phyloP scores from a whole-genome alignment of 2,888 invertebrate species.

The Apodemia mormo region DNA sequence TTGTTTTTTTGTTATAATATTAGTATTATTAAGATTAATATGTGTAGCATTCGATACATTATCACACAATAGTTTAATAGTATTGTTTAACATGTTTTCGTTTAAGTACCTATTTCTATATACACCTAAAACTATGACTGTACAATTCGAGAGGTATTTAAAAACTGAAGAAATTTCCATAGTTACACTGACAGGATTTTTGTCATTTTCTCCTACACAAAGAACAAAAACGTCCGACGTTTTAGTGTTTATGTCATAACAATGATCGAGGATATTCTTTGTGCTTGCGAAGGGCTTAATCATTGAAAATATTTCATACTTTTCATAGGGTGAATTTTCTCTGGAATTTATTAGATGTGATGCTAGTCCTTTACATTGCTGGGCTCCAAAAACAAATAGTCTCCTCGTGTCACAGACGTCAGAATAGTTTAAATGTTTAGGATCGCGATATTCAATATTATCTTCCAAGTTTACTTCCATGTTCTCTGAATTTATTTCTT shows the following conservation, averaged over 20 bases:
- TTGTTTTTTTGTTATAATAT: too few species aligned
- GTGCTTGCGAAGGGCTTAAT: neutral
- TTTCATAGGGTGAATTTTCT: neutral
- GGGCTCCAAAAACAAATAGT: neutral
- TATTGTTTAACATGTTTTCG: neutral
- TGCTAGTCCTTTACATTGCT: neutral
- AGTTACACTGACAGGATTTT: neutral
- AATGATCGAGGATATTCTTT: neutral
- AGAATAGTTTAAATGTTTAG: too few species aligned
- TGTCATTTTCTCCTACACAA: neutral
- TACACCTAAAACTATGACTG: neutral
- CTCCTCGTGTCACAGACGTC: too few species aligned
- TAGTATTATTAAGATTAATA: too few species aligned
- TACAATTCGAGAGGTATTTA: neutral
- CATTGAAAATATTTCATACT: constrained; percentile 2
- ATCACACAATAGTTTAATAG: too few species aligned
- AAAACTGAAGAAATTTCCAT: neutral
- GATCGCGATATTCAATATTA: too few species aligned
- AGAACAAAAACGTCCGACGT: neutral
- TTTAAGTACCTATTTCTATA: neutral
- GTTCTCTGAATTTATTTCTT: too few species aligned
- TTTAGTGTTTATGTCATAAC: neutral
- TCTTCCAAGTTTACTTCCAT: too few species aligned
- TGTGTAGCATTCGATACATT: too few species aligned
- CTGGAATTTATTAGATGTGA: neutral